These are phyloP conservation scores for Odocoileus hemionus DNA, from an alignment of 2,113 vertebrate genomes.

Conservation along the genomic window DNA sequence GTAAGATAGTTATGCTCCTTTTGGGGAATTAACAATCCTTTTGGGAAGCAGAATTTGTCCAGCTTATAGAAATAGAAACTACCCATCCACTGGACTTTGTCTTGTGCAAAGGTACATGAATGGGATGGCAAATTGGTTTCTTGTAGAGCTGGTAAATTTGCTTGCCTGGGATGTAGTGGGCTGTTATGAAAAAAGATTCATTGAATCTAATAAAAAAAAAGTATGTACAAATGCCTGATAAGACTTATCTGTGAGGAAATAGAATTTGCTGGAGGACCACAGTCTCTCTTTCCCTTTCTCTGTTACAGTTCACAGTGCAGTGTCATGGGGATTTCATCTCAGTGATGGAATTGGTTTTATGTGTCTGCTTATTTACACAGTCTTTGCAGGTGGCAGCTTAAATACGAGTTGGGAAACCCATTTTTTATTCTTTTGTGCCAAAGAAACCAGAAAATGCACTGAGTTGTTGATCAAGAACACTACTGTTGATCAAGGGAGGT, in stretches of 20 bases:
- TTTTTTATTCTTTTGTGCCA: neutral
- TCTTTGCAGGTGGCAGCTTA: neutral
- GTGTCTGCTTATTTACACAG: neutral
- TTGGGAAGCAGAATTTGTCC: conserved; percentile 18
- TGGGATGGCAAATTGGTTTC: neutral
- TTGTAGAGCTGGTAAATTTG: neutral
- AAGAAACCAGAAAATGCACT: conserved; percentile 10
- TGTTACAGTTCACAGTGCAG: neutral
- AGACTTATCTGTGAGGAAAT: neutral
- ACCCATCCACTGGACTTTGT: neutral
- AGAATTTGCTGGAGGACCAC: neutral
- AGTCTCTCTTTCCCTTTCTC: neutral
- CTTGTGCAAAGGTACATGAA: neutral
- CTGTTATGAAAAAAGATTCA: neutral
- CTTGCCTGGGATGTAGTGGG: neutral
- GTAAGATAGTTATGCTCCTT: neutral
- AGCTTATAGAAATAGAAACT: neutral
- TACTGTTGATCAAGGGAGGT: neutral
- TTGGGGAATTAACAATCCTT: neutral
- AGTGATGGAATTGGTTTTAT: neutral
- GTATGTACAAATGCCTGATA: neutral
- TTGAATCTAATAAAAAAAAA: neutral
- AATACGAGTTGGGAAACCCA: neutral
- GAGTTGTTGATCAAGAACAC: neutral
- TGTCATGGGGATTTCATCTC: neutral